These are phyloP conservation scores for Clarias batrachus DNA, from an alignment of 2,113 vertebrate genomes.

Conservation along the genomic window DNA sequence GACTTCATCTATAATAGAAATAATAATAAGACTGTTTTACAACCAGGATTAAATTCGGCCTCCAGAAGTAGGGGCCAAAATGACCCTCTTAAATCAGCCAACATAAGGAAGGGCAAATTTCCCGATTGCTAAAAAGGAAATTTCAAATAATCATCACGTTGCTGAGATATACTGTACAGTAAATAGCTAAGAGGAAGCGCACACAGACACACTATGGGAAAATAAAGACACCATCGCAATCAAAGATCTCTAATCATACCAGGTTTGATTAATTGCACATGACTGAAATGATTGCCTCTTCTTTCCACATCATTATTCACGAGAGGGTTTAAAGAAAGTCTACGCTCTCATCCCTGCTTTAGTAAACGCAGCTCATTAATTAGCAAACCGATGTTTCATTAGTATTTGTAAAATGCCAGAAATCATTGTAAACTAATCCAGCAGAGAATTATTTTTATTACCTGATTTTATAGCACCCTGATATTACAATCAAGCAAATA, in stretches of 20 bases:
- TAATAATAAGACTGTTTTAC: background rate
- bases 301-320: background rate
- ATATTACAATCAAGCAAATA: background rate
- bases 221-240: slow-evolving; percentile 18
- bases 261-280: background rate
- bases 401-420: background rate
- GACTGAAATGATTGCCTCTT: slow-evolving; percentile 12
- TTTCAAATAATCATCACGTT: background rate
- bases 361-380: background rate
- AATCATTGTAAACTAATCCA: background rate
- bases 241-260: slow-evolving; percentile 8
- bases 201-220: background rate
- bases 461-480: background rate
- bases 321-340: background rate
- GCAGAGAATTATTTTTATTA: background rate
- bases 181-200: background rate
- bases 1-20: background rate
- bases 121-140: background rate
- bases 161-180: background rate
- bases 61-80: background rate
- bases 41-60: background rate
- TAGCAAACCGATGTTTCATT: background rate
- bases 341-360: background rate
- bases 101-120: background rate
- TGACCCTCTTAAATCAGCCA: background rate